phyloP scores from a whole-genome alignment of 2,113 vertebrate species.

The Hiodon alosoides region DNA sequence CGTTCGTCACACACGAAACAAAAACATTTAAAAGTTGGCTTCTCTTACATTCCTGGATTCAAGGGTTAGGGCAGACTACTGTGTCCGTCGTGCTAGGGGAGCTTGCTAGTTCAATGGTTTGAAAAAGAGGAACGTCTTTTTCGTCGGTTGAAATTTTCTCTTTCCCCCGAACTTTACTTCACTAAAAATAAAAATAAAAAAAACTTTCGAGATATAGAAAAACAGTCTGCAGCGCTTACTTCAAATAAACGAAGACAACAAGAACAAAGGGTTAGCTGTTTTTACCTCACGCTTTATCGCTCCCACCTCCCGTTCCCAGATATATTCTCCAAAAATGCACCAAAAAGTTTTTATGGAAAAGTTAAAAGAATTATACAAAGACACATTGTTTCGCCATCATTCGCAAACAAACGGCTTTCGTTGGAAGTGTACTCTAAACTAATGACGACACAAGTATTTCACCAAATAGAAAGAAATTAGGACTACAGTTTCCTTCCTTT shows the following conservation, averaged over 20 bases:
- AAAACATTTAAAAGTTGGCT: neutral
- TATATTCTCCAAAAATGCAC: neutral
- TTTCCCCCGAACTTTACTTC: neutral
- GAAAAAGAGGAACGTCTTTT: neutral
- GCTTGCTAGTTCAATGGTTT: neutral
- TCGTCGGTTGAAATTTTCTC: neutral
- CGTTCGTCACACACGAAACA: neutral
- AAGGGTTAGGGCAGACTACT: neutral
- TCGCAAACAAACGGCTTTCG: neutral
- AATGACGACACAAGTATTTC: slow-evolving; percentile 14
- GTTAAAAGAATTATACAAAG: neutral
- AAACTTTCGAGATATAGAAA: neutral
- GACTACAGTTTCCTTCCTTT: slow-evolving; percentile 62
- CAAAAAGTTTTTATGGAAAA: neutral
- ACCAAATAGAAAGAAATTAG: slow-evolving; percentile 46
- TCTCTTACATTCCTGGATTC: neutral
- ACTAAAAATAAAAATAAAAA: neutral
- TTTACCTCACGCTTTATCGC: neutral
- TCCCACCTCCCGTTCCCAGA: neutral
- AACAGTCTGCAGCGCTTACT: neutral
- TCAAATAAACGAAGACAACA: neutral
- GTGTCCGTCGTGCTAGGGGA: neutral
- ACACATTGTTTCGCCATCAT: neutral
- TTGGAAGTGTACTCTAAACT: slow-evolving; percentile 1
- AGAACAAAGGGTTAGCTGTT: neutral